A percentile compares a stretch with the other conserved stretches of the same genome.
These are phyloP conservation scores for Dendrolimus houi DNA, from an alignment of 2,888 invertebrate genomes.

Conservation along the genomic window DNA sequence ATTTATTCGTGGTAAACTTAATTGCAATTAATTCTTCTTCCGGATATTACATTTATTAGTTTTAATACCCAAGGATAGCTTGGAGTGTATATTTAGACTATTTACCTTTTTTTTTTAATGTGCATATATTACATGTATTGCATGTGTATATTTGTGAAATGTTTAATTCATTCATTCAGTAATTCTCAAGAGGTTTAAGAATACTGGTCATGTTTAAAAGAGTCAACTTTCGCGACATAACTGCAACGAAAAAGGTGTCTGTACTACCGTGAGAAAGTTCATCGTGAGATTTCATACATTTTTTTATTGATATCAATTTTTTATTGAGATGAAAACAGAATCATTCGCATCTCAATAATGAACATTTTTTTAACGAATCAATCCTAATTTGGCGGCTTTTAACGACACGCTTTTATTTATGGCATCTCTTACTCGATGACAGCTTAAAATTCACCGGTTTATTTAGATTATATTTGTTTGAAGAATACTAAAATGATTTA, in stretches of 20 bases:
- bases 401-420: constrained; percentile 3
- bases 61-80: too few species aligned
- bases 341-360: constrained; percentile 16
- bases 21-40: too few species aligned
- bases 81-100: too few species aligned
- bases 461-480: not conserved
- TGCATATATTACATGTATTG: too few species aligned
- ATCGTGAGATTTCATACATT: not conserved
- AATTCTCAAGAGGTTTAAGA: not conserved
- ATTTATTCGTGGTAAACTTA: too few species aligned
- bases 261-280: not conserved
- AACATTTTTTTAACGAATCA: constrained; percentile 15
- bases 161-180: not conserved
- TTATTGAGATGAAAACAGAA: constrained; percentile 4
- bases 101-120: too few species aligned
- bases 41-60: too few species aligned
- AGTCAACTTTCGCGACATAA: not conserved
- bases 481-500: not conserved
- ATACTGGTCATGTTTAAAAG: not conserved
- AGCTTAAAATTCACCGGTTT: constrained; percentile 14
- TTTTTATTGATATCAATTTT: constrained; percentile 3
- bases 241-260: not conserved
- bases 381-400: constrained; percentile 17
- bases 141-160: too few species aligned
- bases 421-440: not conserved